Base-by-base conservation (phyloP, 2,888 invertebrate species). In the Listrodromus nycthemerus region DNA sequence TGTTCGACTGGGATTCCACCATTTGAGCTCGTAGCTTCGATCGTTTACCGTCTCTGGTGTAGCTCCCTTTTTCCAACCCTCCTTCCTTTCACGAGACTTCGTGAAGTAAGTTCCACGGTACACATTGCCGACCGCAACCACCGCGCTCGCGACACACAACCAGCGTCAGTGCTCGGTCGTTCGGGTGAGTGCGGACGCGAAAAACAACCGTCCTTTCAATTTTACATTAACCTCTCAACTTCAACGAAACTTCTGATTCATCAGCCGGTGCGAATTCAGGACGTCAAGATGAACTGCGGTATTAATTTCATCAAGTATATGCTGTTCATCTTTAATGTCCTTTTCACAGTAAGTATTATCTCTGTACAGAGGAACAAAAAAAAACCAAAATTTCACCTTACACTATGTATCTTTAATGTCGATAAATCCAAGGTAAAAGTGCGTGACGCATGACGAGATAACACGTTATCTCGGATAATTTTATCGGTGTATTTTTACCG, bases 261-360 rank as follows among this genome's bases (percentile, higher is more conserved):
- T 24, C 24, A 4, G 10, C 6, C 30, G 6, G 58, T 61, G 58
- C 6, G 27, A 61, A 30, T n/a, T 30, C 13, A 6, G 30, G 10
- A 16, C 37, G 19, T 73, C 70, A 7, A 83, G 70, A 91, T 92
- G 92, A 86, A 91, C 94, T 96, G 96, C 94, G 96, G 96, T 92
- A 96, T 96, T 94, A 95, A 96, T 93, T 95, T 96, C 94, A 95
- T 97, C 93, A 97, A 97, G 95, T 97, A 97, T 94, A 95, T 97
- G 90, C 95, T 97, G 90, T 97, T 97, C 93, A 94, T 96, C 94
- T 96, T 97, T 94, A 97, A 97, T 93, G 92, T 97, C 89, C 89
- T 97, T 84, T 96, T 96, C 91, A 96, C 96, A 95, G 97, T 97
- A 94, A 96, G 97, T 96, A 76, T 48, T 2, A 21, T 45, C n/a